Conservation (phyloP, 1,140 invertebrate genomes). For the Microvelia longipes region DNA sequence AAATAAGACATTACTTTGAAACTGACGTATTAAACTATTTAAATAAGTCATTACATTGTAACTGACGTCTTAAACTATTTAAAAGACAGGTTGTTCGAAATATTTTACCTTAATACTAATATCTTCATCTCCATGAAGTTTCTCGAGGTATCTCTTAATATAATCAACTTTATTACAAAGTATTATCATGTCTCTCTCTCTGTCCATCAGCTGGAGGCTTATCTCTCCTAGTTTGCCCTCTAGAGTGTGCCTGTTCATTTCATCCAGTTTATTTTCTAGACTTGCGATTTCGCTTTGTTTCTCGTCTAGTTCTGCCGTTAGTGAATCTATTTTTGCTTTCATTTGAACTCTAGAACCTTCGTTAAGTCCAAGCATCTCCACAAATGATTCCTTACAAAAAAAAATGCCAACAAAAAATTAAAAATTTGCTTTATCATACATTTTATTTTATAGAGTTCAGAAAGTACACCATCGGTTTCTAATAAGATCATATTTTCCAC, state of each 20-base stretch:
- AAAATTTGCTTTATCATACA: no score
- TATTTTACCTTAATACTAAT: constrained; percentile 12
- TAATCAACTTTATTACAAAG: constrained; percentile 16
- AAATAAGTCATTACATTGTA: no score
- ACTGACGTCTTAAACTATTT: no score
- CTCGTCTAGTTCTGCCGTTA: constrained; percentile 11
- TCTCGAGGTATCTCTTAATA: constrained; percentile 13
- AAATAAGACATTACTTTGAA: no score
- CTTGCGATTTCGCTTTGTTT: constrained; percentile 3
- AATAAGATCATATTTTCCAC: background rate
- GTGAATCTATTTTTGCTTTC: constrained; percentile 10
- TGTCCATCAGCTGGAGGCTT: background rate
- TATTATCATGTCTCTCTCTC: constrained; percentile 5
- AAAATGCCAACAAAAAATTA: background rate
- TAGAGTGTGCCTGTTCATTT: background rate
- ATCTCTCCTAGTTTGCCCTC: background rate
- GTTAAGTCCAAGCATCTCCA: constrained; percentile 14
- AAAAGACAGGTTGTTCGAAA: no score
- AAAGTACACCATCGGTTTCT: background rate
- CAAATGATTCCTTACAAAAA: constrained; percentile 15
- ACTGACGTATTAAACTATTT: no score
- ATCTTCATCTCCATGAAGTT: constrained; percentile 11
- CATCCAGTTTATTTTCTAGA: constrained; percentile 1
- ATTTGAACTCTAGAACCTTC: constrained; percentile 11
- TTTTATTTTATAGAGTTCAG: background rate